Base-by-base conservation (phyloP, 2,888 invertebrate genomes). In the Mythimna albipuncta region DNA sequence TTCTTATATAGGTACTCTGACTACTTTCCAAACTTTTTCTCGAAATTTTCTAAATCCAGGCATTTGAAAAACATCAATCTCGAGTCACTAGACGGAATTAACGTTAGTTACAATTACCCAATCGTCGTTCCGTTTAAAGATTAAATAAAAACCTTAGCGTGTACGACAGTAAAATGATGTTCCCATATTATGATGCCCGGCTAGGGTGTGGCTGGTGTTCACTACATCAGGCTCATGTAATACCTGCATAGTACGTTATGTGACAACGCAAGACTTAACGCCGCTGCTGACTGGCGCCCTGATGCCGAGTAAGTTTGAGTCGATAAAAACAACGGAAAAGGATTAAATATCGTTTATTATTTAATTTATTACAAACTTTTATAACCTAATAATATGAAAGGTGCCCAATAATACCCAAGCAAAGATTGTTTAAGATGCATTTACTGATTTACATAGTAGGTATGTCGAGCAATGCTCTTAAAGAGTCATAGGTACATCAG, bases 341-440 rank as follows among this genome's bases (percentile, higher is more conserved):
- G 32, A 44, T 64, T 75, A 10, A 61, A 70, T 64, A 61, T 63
- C 7, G 10, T 75, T 77, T 70, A 76, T 69, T 76, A 6, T 38
- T 47, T 76, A 9, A 38, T 47, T 32, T 32, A 61, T 47, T 69
- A 68, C 41, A 75, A 61, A 19, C 2, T 21, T 41, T 6, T 21
- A 63, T 50, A 62, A 59, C 10, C 11, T 63, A 47, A 6, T n/a
- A 61, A 11, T 13, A 47, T 41, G 58, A 35, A 44, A 16, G 35
- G 44, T 52, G 58, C 69, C 21, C 58, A 5, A 26, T 26, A 26
- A 26, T 57, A 26, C 6, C 41, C n/a, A 52, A 44, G 59, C n/a
- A 50, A 38, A 62, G 52, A 63, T 64, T 32, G 19, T 50, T 19
- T 19, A 13, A 38, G 38, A 54, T 61, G 13, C 19, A 55, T 55